Evolutionary conservation across 2,797 vertebrate species (phyloP).

Genomic region (Microtus agrestis): DNA sequence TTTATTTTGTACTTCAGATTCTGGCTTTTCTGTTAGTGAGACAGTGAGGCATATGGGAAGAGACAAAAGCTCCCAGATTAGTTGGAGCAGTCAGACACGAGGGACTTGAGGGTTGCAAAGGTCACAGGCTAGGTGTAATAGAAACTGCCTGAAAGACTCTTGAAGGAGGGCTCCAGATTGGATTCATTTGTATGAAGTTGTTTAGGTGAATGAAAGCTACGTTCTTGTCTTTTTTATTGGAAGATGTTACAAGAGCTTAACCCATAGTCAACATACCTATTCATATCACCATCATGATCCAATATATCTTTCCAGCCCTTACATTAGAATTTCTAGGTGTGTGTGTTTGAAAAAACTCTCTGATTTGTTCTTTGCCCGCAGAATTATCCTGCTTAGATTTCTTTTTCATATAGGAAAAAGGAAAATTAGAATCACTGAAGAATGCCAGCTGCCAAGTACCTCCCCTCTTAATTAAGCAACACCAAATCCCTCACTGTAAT

Average conservation of each 20-base stretch:
- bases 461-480: slow-evolving; percentile 86
- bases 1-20: slow-evolving; percentile 81
- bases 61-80: slow-evolving; percentile 57
- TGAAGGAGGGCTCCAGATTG: background rate
- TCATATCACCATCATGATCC: background rate
- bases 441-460: slow-evolving; percentile 75
- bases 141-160: slow-evolving; percentile 41
- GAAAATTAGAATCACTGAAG: slow-evolving; percentile 82
- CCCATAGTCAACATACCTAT: background rate
- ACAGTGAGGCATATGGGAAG: slow-evolving; percentile 51
- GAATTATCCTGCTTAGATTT: slow-evolving; percentile 71
- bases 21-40: slow-evolving; percentile 78
- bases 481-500: slow-evolving; percentile 81
- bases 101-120: slow-evolving; percentile 21
- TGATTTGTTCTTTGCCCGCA: background rate
- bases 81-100: background rate
- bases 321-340: background rate
- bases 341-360: slow-evolving; percentile 1
- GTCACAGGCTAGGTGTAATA: slow-evolving; percentile 59
- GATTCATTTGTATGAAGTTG: background rate
- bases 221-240: background rate
- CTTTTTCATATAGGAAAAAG: slow-evolving; percentile 77
- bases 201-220: background rate
- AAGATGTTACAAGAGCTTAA: background rate
- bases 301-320: background rate